Conservation (phyloP, 2,113 vertebrate species). For the Alectura lathami region DNA sequence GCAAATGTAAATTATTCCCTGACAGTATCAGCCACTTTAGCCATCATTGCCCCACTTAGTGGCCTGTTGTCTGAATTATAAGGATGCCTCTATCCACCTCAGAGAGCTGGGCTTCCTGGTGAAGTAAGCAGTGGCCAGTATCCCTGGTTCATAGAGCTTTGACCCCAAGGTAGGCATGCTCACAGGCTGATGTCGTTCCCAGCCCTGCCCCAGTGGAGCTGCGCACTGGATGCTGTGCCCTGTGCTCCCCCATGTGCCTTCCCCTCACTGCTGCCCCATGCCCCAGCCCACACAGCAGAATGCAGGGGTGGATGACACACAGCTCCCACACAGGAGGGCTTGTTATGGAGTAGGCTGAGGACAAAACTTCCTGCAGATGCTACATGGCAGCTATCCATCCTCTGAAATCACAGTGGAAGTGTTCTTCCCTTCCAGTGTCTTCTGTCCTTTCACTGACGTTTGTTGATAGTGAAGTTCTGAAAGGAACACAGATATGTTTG, state of each 20-base stretch:
- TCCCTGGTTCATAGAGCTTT: neutral
- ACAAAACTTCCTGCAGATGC: neutral
- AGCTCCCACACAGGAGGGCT: neutral
- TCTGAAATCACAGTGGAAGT: neutral
- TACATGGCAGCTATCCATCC: neutral
- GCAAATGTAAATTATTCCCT: neutral
- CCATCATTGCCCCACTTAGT: neutral
- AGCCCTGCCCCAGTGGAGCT: neutral
- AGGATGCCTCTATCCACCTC: neutral
- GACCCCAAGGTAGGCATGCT: neutral
- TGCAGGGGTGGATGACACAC: neutral
- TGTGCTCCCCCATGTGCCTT: neutral
- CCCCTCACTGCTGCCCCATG: neutral
- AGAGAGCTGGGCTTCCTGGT: neutral
- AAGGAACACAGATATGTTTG: neutral
- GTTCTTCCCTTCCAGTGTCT: neutral
- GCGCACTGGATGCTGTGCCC: rapidly evolving
- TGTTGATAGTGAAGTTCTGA: constrained; percentile 1
- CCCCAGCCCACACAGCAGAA: neutral
- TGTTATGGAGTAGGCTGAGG: neutral
- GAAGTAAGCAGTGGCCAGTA: neutral
- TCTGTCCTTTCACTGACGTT: neutral
- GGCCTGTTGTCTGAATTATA: neutral
- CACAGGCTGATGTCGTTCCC: neutral
- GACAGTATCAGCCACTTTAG: neutral